Evolutionary conservation across 1,140 invertebrate species (phyloP), one percentile per base, ranked within the genome.

Genomic region (Panagrolaimus sp.): DNA sequence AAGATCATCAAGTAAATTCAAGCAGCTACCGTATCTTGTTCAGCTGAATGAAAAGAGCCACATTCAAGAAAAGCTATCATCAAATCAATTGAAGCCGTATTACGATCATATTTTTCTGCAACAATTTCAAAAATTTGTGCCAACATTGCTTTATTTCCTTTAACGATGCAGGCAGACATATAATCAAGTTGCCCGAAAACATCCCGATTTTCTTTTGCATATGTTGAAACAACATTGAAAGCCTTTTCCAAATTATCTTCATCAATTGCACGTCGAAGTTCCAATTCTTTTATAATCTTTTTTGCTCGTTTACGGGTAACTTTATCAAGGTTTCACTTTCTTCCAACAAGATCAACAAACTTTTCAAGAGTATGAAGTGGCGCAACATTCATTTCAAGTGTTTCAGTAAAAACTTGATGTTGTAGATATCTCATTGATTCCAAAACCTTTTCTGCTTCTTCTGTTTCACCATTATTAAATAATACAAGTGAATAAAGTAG

Each of bases 11-110:
- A 58, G 12, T 3, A 28, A 26, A 12, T 12, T 21, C 2, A 28
- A 58, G 7, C 21, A 21, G 52, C 21, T 17, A 12, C 28, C 52
- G 52, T 21, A 21, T 10, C 32, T 38, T 58, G 52, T 21, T 58
- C 21, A 12, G 52, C 52, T 21, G 21, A 28, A 12, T 58, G 21
- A 17, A 58, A 58, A 28, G 21, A 28, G n/a, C 28, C 28, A 21
- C 52, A 58, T 17, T 58, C 52, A 14, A 58, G n/a, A 28, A 58
- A 58, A 14, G 52, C 52, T 5, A 58, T 28, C 15, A 58, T 28
- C 17, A 58, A 26, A 21, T 58, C 52, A 58, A 58, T 58, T 21
- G 21, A 58, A 28, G 52, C 52, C 15, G 52, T 58, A 21, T 58
- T 58, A 58, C 52, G 52, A 14, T 58, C 52, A 17, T 58, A 28